Evolutionary conservation across 2,888 invertebrate genomes (phyloP), one percentile per base, ranked within the genome.

Genomic region (Lathronympha strigana): DNA sequence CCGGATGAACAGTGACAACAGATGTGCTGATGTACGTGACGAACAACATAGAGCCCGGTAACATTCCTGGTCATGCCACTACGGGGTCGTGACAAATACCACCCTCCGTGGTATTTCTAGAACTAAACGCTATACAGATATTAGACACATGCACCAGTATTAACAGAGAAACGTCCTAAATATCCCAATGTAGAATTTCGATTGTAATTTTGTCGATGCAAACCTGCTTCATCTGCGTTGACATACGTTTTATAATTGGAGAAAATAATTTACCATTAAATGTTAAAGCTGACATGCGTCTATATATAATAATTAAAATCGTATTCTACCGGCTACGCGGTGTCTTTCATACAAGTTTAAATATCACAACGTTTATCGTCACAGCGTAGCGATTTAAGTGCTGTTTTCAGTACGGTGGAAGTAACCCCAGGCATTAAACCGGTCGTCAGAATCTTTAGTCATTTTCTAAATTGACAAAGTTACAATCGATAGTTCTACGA

Each of bases 61-160:
- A 71, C 70, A 76, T 73, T 75, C 79, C 81, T 78, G 77, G 75
- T 76, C 88, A 90, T 90, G 90, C 90, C 84, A 86, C 90, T 89
- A 90, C 89, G 80, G 83, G 83, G 82, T 80, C 78, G 74, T 77
- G 79, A 78, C 88, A 88, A 88, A 88, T 87, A 90, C 89, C 90
- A 90, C 89, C 90, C 87, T 83, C 82, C 69, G 90, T 89, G 90
- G 88, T 89, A 88, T 88, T 90, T 89, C 90, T 76, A 71, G 72
- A 74, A 74, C 79, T 76, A 76, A 76, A 79, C 73, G 76, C 83
- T 88, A 85, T 76, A 86, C 86, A 88, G 78, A 80, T 74, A 86
- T 82, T 80, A 86, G 85, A 83, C 75, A 81, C 90, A 90, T 90
- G 89, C 89, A 84, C 79, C 84, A 81, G 78, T 77, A 75, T 77